phyloP scores from a whole-genome alignment of 1,140 invertebrate species.

The Oedothorax gibbosus region DNA sequence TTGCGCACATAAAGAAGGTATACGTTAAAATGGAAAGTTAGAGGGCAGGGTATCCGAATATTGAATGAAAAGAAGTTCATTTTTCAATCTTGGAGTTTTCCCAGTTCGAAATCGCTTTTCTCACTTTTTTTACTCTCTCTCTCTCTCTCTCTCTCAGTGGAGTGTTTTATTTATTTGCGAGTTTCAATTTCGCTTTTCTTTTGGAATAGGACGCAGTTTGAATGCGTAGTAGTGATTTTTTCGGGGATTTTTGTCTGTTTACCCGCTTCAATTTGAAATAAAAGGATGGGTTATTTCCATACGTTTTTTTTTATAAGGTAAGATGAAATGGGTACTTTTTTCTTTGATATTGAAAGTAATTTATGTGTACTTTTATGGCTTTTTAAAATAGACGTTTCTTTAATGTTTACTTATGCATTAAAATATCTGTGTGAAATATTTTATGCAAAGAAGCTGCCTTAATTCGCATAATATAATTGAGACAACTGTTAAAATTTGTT shows the following conservation, averaged over 20 bases:
- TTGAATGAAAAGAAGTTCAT: conserved; percentile 24
- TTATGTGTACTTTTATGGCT: too few species aligned
- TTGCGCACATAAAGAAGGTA: conserved; percentile 16
- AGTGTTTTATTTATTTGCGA: too few species aligned
- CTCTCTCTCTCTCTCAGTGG: background rate
- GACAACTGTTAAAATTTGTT: too few species aligned
- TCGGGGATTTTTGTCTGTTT: background rate
- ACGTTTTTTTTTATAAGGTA: too few species aligned
- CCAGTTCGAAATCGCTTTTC: conserved; percentile 11
- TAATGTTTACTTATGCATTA: too few species aligned
- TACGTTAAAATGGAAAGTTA: background rate
- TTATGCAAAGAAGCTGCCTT: too few species aligned
- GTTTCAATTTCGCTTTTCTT: too few species aligned
- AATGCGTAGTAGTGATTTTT: conserved; percentile 22
- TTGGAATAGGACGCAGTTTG: conserved; percentile 7
- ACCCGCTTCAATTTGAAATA: conserved; percentile 25
- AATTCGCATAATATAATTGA: too few species aligned
- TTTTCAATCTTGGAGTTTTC: conserved; percentile 35
- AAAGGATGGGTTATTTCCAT: background rate
- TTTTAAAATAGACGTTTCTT: too few species aligned
- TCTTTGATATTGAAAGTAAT: too few species aligned
- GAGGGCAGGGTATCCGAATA: background rate
- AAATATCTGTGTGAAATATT: too few species aligned
- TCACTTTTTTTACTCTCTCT: background rate
- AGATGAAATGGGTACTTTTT: too few species aligned